Evolutionary conservation across 2,888 invertebrate species (phyloP).

Genomic region (Cantharis lateralis): DNA sequence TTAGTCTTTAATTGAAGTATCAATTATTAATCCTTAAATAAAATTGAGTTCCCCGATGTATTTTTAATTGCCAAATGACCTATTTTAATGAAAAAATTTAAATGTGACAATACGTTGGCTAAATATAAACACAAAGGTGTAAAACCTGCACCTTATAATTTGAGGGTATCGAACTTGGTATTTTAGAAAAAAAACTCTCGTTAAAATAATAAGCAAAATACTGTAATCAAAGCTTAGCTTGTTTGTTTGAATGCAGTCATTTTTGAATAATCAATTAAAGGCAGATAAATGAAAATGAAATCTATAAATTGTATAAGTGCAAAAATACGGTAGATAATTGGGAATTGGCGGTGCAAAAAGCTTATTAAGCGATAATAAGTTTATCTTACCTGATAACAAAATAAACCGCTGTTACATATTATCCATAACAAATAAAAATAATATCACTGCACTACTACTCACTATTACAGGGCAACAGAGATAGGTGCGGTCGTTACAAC

Average conservation of each 20-base stretch:
- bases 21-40: background rate
- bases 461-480: conserved; percentile 46
- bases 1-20: background rate
- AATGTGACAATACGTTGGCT: background rate
- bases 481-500: conserved; percentile 52
- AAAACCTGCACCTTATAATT: background rate
- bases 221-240: background rate
- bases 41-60: background rate
- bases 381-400: conserved; percentile 45
- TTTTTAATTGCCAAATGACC: background rate
- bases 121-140: background rate
- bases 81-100: background rate
- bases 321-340: background rate
- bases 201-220: background rate
- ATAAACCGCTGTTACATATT: conserved; percentile 43
- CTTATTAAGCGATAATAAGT: background rate
- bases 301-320: background rate
- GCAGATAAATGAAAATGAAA: background rate
- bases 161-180: background rate
- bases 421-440: conserved; percentile 47
- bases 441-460: conserved; percentile 47
- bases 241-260: background rate
- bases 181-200: background rate
- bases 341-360: background rate
- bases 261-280: background rate